Evolutionary conservation across 2,888 invertebrate species (phyloP), one percentile per base, ranked within the genome.

Genomic region (Drosophila rellima): DNA sequence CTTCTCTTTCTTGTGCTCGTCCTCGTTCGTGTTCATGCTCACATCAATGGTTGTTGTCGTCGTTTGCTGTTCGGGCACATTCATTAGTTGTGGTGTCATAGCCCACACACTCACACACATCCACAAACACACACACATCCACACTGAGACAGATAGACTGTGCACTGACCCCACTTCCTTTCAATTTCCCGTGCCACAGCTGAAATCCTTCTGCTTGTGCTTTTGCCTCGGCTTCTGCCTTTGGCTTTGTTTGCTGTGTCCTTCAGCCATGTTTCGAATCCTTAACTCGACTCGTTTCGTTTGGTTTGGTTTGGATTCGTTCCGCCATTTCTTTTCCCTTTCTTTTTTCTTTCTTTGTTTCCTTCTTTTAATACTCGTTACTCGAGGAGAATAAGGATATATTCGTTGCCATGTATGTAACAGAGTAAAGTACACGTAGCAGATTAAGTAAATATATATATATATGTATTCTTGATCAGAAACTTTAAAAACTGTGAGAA

Each of bases 121-220:
- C 17, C 31, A 29, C 33, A 33, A 44, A 13, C 29, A 18, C 18
- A 40, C 26, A 29, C 31, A 39, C 15, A 48, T n/a, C 54, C 8
- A 33, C 42, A 33, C 2, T 31, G 37, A 35, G 31, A 39, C 11
- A 65, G 33, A 60, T 35, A 37, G 47, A 55, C 71, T 77, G 74
- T 77, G 70, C 77, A 77, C 42, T 74, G 74, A 77, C 77, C 77
- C 77, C 74, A 77, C 77, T 63, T 77, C 77, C 77, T 77, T 77
- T 74, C 70, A 68, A 77, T 77, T 77, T 77, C 77, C 77, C 77
- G 20, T 62, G 67, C 55, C 66, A 44, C 17, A 45, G 48, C 45
- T 48, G 61, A 66, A 70, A 76, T 77, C 69, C 73, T 77, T 73
- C 67, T 57, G 40, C 40, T 17, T 15, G 39, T 39, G 39, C 39